phyloP scores from a whole-genome alignment of 2,113 vertebrate species.

The Odontesthes bonariensis region DNA sequence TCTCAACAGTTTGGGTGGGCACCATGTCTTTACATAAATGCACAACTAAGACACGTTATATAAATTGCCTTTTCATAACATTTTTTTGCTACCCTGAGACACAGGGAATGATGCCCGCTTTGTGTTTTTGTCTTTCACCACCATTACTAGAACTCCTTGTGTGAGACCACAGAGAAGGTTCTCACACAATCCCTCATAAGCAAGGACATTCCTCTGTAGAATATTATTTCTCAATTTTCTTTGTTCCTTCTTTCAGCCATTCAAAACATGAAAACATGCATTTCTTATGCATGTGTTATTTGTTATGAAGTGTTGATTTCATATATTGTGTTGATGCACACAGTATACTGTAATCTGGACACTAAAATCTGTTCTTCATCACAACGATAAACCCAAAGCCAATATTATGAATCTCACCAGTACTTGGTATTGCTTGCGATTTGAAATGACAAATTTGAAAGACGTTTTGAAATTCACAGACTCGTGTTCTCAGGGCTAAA shows the following conservation, averaged over 20 bases:
- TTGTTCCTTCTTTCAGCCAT: too few relatives aligned
- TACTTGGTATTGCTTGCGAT: not conserved
- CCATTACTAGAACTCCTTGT: not conserved
- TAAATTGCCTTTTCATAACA: not conserved
- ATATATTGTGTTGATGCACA: not conserved
- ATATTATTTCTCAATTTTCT: not conserved
- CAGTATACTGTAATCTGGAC: not conserved
- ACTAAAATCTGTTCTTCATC: not conserved
- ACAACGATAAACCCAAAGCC: not conserved
- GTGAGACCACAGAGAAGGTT: conserved; percentile 4
- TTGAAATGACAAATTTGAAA: not conserved
- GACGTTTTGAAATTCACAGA: too few relatives aligned
- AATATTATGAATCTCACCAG: not conserved
- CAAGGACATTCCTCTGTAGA: not conserved
- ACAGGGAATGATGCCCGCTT: not conserved
- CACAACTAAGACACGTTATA: not conserved
- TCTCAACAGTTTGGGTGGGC: conserved; percentile 41
- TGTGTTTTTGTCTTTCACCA: conserved; percentile 30
- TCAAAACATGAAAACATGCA: not conserved
- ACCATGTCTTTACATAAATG: conserved; percentile 8
- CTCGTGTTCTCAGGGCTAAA: too few relatives aligned
- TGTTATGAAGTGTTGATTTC: too few relatives aligned
- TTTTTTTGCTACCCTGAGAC: not conserved
- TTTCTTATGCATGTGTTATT: too few relatives aligned
- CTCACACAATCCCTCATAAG: not conserved